These are phyloP conservation scores for Taxidea taxus DNA, from an alignment of 2,113 vertebrate species.

Conservation along the genomic window DNA sequence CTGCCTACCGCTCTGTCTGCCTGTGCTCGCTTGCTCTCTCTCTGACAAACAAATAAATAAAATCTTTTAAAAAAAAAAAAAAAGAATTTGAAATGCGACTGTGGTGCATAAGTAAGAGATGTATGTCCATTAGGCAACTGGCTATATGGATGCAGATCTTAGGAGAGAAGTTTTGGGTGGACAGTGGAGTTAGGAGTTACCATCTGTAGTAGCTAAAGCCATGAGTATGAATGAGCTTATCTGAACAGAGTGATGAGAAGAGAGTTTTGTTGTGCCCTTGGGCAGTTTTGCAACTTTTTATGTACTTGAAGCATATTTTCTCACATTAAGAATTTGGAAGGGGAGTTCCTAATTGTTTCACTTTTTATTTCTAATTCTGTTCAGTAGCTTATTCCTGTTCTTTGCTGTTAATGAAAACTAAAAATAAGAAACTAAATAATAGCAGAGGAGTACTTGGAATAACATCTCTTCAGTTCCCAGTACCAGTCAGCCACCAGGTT, in stretches of 20 bases:
- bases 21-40: no score
- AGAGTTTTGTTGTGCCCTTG: not conserved
- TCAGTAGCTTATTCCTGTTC: not conserved
- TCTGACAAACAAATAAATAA: no score
- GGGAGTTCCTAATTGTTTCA: not conserved
- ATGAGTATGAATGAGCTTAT: not conserved
- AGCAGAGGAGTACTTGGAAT: not conserved
- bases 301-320: not conserved
- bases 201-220: not conserved
- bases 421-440: conserved; percentile 24
- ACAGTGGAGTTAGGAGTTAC: not conserved
- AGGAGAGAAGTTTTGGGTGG: not conserved
- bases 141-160: not conserved
- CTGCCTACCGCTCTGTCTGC: no score
- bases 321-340: conserved; percentile 35
- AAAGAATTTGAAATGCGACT: not conserved
- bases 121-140: not conserved
- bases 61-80: no score
- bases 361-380: conserved; percentile 26
- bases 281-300: not conserved
- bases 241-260: not conserved
- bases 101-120: not conserved
- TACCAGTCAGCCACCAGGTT: not conserved
- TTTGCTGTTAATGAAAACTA: conserved; percentile 14
- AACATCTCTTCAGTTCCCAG: not conserved